Percentiles rank a stretch among this genome's conserved stretches.
Conservation (phyloP, 1,140 invertebrate species). For the Wiebesia pumilae region DNA sequence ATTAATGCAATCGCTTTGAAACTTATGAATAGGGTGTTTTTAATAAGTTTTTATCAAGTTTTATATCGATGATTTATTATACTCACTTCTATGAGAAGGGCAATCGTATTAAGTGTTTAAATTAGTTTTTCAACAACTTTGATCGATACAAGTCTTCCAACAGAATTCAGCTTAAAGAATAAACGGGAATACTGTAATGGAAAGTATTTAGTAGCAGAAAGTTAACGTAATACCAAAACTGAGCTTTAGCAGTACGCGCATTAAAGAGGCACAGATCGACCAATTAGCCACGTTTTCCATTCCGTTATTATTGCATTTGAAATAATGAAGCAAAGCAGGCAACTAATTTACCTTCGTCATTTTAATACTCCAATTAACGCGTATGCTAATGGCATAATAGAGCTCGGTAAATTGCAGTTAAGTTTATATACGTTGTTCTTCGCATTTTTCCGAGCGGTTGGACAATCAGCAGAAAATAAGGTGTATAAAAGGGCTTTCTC, state of each 20-base stretch:
- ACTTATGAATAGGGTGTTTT: too few relatives aligned
- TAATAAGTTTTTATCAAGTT: too few relatives aligned
- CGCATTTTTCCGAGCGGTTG: background rate
- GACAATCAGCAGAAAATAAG: background rate
- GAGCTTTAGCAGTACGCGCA: background rate
- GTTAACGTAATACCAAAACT: background rate
- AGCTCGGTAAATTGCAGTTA: background rate
- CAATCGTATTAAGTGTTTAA: too few relatives aligned
- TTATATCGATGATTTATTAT: too few relatives aligned
- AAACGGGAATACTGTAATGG: too few relatives aligned
- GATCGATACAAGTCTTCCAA: too few relatives aligned
- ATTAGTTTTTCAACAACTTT: too few relatives aligned
- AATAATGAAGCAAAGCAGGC: background rate
- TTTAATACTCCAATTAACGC: background rate
- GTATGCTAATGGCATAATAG: background rate
- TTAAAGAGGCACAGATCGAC: background rate
- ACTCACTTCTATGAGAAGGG: too few relatives aligned
- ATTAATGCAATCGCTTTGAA: too few relatives aligned
- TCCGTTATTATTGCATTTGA: background rate
- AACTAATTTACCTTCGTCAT: background rate
- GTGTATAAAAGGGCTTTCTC: slow-evolving; percentile 10
- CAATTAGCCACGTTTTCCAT: background rate
- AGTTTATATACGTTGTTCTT: background rate
- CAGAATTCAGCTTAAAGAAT: too few relatives aligned
- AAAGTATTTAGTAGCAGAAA: background rate